A percentile compares a stretch with the other conserved stretches of the same genome.
Evolutionary conservation across 2,888 invertebrate species (phyloP).

Genomic region (Drosophila conformis): DNA sequence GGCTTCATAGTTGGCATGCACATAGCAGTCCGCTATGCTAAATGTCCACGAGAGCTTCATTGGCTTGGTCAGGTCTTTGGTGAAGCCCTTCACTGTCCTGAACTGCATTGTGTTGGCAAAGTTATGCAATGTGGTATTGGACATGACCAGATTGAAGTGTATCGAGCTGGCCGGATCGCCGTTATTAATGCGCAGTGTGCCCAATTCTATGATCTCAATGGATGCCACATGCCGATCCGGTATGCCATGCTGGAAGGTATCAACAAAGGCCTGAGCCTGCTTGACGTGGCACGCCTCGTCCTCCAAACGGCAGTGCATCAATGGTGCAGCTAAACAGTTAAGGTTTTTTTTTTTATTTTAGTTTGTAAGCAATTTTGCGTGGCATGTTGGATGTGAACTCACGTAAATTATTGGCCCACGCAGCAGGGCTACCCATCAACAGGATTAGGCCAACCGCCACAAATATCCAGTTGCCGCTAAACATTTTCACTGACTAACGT

Average conservation of each 20-base stretch:
- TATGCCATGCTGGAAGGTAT: constrained; percentile 46
- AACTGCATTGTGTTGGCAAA: constrained; percentile 38
- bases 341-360: not conserved
- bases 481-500: constrained; percentile 39
- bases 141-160: constrained; percentile 62
- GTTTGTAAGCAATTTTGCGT: not conserved
- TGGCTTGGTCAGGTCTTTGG: constrained; percentile 58
- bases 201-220: constrained; percentile 58
- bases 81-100: constrained; percentile 63
- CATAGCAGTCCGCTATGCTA: constrained; percentile 27
- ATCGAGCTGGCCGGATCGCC: constrained; percentile 50
- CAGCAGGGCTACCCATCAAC: not conserved
- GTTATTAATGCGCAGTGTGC: constrained; percentile 49
- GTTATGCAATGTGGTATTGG: constrained; percentile 54
- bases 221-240: constrained; percentile 45
- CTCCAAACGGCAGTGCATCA: constrained; percentile 59
- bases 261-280: constrained; percentile 47
- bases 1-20: constrained; percentile 67
- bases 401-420: constrained; percentile 5
- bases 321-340: constrained; percentile 47
- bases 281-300: constrained; percentile 62
- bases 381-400: constrained; percentile 6
- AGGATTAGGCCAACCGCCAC: not conserved
- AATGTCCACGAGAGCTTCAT: constrained; percentile 47
- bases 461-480: not conserved